Evolutionary conservation across 2,797 vertebrate species (phyloP), one percentile per base, ranked within the genome.

Genomic region (Intellagama lesueurii): DNA sequence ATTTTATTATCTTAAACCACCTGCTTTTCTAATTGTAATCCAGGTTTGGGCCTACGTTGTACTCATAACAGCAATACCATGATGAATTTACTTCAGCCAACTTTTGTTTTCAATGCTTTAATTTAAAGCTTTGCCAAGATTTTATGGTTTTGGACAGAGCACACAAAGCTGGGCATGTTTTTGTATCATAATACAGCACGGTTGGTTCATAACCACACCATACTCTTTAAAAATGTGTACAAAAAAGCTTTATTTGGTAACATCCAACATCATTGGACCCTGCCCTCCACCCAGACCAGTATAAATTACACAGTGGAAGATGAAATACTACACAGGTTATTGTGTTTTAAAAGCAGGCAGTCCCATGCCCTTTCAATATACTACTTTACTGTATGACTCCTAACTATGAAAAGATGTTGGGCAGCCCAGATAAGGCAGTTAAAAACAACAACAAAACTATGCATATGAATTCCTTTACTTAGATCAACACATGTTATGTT

Each of bases 1-100:
- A 95, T 91, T 95, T 94, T 93, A 93, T 96, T 96, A 95, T 83
- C 87, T 94, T 94, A 94, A 95, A 95, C 52, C 94, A 94, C 85
- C 82, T 94, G 93, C 90, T 95, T 94, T 94, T 85, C 85, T 95
- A 94, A 94, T 86, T 93, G 60, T 88, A 95, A 96, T 91, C 44
- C 77, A 88, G 94, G 95, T 94, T 93, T 96, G 95, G 86, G 66
- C 26, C 44, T 1, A 7, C 85, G 91, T 75, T 85, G 72, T 66
- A 92, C 93, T 81, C 87, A 92, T 70, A 78, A 86, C 56, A 94
- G 85, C 28, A 56, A 91, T 91, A 95, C 93, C 60, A 85, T 84
- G 89, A 83, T 66, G 83, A 92, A 30, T 35, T 7, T 24, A 4
- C 11, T 49, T 64, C 90, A 89, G 28, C 83, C 30, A 90, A 94